These are phyloP conservation scores for Pediacus dermestoides DNA, from an alignment of 2,888 invertebrate genomes.

Conservation along the genomic window DNA sequence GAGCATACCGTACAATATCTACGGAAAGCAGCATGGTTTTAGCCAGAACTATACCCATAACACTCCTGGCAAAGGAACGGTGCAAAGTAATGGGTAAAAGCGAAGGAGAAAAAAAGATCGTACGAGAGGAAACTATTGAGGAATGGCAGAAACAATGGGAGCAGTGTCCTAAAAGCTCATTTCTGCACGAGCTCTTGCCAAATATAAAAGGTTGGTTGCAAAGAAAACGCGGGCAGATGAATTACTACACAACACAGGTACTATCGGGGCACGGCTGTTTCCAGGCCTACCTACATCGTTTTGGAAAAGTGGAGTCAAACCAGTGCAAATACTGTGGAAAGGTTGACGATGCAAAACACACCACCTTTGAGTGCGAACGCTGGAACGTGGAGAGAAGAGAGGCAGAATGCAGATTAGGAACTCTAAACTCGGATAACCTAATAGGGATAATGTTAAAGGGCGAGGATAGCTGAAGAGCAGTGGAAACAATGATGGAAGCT, in stretches of 20 bases:
- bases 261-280: slow-evolving; percentile 9
- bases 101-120: background rate
- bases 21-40: slow-evolving; percentile 5
- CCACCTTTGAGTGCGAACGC: slow-evolving; percentile 9
- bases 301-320: slow-evolving; percentile 4
- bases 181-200: slow-evolving; percentile 14
- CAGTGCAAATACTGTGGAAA: slow-evolving; percentile 11
- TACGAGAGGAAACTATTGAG: slow-evolving; percentile 5
- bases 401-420: background rate
- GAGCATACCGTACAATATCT: too few relatives aligned
- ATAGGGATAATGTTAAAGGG: background rate
- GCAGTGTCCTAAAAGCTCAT: slow-evolving; percentile 7
- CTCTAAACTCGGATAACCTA: background rate
- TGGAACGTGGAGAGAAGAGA: slow-evolving; percentile 4
- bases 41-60: slow-evolving; percentile 4
- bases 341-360: slow-evolving; percentile 13
- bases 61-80: slow-evolving; percentile 9
- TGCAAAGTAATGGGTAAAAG: background rate
- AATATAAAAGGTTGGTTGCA: slow-evolving; percentile 13
- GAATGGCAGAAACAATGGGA: slow-evolving; percentile 14
- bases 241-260: slow-evolving; percentile 13
- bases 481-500: too few relatives aligned
- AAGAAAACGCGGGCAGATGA: slow-evolving; percentile 5
- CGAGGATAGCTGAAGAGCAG: background rate
- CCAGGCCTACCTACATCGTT: slow-evolving; percentile 1